These are phyloP conservation scores for Bothrops jararaca DNA, from an alignment of 2,113 vertebrate genomes.

Conservation along the genomic window DNA sequence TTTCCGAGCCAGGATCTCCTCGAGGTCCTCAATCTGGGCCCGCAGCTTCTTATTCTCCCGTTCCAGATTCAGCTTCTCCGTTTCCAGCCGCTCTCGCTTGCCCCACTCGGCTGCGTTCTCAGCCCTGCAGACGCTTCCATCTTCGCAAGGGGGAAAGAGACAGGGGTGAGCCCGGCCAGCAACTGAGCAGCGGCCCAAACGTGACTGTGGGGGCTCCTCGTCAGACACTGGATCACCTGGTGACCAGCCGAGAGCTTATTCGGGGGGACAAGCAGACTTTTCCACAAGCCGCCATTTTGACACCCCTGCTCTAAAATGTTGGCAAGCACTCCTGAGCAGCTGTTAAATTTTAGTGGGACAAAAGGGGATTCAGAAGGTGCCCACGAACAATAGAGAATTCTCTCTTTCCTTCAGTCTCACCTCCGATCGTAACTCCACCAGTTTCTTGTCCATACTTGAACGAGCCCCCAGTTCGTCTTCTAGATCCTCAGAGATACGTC, in stretches of 20 bases:
- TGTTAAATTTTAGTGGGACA: background rate
- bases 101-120: slow-evolving; percentile 96
- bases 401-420: slow-evolving; percentile 61
- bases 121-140: slow-evolving; percentile 96
- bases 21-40: slow-evolving; percentile 89
- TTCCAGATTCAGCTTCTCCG: slow-evolving; percentile 92
- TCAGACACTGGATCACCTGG: background rate
- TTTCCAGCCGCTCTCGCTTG: slow-evolving; percentile 90
- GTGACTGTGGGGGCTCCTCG: too few relatives aligned
- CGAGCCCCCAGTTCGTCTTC: slow-evolving; percentile 93
- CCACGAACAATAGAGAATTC: background rate
- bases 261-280: background rate
- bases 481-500: slow-evolving; percentile 93
- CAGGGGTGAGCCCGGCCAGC: background rate
- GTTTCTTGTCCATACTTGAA: slow-evolving; percentile 95
- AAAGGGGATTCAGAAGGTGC: background rate
- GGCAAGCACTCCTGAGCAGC: background rate
- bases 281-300: too few relatives aligned
- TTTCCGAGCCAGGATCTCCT: slow-evolving; percentile 88
- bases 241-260: too few relatives aligned
- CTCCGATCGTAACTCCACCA: slow-evolving; percentile 90
- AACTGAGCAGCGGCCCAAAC: background rate
- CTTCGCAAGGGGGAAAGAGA: slow-evolving; percentile 57
- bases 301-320: too few relatives aligned
- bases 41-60: slow-evolving; percentile 95